Evolutionary conservation across 1,140 invertebrate genomes (phyloP).

Genomic region (Limonius californicus): DNA sequence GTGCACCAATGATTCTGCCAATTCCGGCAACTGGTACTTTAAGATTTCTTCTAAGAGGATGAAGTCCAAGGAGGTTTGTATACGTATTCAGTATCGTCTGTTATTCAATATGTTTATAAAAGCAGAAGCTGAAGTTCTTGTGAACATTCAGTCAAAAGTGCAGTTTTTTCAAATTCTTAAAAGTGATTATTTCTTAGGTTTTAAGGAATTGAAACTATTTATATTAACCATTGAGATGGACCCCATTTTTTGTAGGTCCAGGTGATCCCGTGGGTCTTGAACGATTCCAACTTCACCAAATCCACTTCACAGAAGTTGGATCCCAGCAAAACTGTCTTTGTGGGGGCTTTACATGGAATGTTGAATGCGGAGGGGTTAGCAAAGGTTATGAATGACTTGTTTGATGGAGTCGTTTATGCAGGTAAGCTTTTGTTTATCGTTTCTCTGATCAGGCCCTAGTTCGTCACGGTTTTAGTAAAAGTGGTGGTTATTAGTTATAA

Average conservation of each 20-base stretch:
- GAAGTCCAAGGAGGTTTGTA: slow-evolving; percentile 84
- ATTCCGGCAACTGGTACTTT: slow-evolving; percentile 75
- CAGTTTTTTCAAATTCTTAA: too few species aligned
- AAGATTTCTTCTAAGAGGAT: slow-evolving; percentile 86
- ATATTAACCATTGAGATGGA: too few species aligned
- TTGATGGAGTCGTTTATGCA: slow-evolving; percentile 91
- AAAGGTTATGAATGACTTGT: slow-evolving; percentile 93
- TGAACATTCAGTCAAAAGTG: too few species aligned
- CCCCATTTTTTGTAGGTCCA: slow-evolving; percentile 75
- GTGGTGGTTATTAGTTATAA: too few species aligned
- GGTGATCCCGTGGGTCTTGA: slow-evolving; percentile 93
- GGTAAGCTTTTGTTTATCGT: slow-evolving; percentile 62
- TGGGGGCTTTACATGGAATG: slow-evolving; percentile 96
- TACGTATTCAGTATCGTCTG: too few species aligned
- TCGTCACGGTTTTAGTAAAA: too few species aligned
- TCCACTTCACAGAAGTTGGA: slow-evolving; percentile 80
- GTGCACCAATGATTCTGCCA: slow-evolving; percentile 72
- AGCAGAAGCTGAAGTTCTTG: too few species aligned
- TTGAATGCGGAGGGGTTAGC: slow-evolving; percentile 87
- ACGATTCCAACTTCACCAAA: slow-evolving; percentile 84
- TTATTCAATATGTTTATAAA: too few species aligned
- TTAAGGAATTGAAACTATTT: too few species aligned
- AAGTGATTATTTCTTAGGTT: too few species aligned
- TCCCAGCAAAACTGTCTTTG: slow-evolving; percentile 88
- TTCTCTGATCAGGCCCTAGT: too few species aligned